phyloP scores from a whole-genome alignment of 2,888 invertebrate species.

The Oscheius myriophilus region DNA sequence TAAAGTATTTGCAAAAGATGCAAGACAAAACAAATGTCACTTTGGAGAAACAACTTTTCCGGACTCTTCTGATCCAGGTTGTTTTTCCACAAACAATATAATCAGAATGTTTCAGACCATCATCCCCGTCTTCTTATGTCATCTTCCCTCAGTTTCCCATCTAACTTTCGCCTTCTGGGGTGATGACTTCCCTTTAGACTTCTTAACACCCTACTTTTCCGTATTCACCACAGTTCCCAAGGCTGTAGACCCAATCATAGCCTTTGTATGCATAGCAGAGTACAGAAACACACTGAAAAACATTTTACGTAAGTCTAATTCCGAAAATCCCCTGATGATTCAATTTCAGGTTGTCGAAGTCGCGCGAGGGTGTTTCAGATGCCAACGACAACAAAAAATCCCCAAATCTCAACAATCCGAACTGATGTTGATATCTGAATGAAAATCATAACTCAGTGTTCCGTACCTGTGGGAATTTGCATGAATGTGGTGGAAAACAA shows the following conservation, averaged over 20 bases:
- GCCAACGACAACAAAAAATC: too few species aligned
- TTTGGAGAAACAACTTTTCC: conserved; percentile 21
- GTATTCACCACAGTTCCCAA: conserved; percentile 22
- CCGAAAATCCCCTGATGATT: not conserved
- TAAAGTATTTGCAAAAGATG: conserved; percentile 17
- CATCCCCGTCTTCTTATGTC: conserved; percentile 14
- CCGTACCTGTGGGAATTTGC: too few species aligned
- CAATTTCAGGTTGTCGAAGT: not conserved
- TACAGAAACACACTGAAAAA: conserved; percentile 8
- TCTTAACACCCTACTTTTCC: conserved; percentile 21
- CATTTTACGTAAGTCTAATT: conserved; percentile 8
- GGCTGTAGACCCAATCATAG: conserved; percentile 22
- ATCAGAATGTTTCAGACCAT: conserved; percentile 20
- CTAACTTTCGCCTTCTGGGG: conserved; percentile 25
- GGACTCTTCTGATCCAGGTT: conserved; percentile 21
- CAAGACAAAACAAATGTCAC: not conserved
- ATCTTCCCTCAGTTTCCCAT: conserved; percentile 16
- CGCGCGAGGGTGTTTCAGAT: too few species aligned
- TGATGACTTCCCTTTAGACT: conserved; percentile 17
- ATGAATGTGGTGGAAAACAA: too few species aligned
- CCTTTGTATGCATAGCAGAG: conserved; percentile 20
- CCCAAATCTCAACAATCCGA: too few species aligned
- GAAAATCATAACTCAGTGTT: too few species aligned
- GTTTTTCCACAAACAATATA: too few species aligned
- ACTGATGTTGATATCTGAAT: too few species aligned